These are phyloP conservation scores for Hemaris fuciformis DNA, from an alignment of 2,888 invertebrate species.

Conservation along the genomic window DNA sequence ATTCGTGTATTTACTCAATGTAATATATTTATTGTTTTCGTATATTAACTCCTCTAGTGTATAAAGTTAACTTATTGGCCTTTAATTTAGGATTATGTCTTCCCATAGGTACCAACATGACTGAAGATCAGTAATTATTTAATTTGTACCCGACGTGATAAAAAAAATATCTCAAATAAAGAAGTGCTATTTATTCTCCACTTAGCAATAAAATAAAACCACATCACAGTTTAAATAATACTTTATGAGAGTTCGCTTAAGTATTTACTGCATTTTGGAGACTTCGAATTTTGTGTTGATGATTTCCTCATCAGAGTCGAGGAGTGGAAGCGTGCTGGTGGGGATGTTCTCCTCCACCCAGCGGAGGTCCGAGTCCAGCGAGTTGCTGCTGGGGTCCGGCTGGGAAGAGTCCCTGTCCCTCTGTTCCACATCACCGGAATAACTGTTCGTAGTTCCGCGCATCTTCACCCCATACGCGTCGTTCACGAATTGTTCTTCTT, in stretches of 20 bases:
- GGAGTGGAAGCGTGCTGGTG: constrained; percentile 85
- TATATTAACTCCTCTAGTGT: too few relatives aligned
- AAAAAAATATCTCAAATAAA: background rate
- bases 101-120: too few relatives aligned
- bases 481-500: constrained; percentile 92
- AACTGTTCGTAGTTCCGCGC: constrained; percentile 75
- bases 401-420: constrained; percentile 6
- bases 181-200: background rate
- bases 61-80: too few relatives aligned
- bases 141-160: background rate
- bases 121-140: too few relatives aligned
- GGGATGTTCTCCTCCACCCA: constrained; percentile 98
- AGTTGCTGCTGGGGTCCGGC: constrained; percentile 42
- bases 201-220: constrained; percentile 32
- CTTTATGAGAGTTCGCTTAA: constrained; percentile 42
- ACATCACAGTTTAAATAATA: constrained; percentile 43
- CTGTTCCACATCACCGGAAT: constrained; percentile 37
- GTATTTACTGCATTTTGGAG: constrained; percentile 90
- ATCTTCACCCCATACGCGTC: constrained; percentile 93
- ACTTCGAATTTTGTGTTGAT: constrained; percentile 93
- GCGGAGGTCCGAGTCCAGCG: constrained; percentile 78
- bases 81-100: too few relatives aligned
- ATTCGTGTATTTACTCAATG: too few relatives aligned
- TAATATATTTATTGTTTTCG: too few relatives aligned
- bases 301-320: constrained; percentile 89